Base-by-base conservation (phyloP, 1,140 invertebrate species). In the Akabosia matsudoensis region DNA sequence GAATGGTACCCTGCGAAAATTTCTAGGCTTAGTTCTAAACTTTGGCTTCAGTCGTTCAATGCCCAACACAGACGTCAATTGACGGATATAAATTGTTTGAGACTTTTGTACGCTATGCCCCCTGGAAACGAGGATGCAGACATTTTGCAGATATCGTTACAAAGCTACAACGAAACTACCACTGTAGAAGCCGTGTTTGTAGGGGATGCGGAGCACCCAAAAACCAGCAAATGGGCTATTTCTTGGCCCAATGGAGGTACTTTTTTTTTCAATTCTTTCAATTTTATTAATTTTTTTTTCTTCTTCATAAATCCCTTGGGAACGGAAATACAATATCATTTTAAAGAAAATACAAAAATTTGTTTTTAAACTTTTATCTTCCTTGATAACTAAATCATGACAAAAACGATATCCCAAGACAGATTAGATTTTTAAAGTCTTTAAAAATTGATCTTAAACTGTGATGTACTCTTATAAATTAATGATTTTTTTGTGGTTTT, bases 321-420 rank as follows among this genome's bases (percentile, higher is more conserved):
- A 67, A 67, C 61, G 61, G 61, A 67, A 67, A 67, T 67, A 67
- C 61, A 31, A n/a, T 61, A 61, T 31, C 61, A 67, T 28, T 67
- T n/a, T 67, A 67, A 67, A 67, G 61, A 67, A 67, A 67, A 67
- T 67, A 67, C 61, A 67, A 67, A 67, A 67, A 14, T 67, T n/a
- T n/a, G n/a, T n/a, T n/a, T n/a, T n/a, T n/a, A n/a, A n/a, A n/a
- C n/a, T n/a, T n/a, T n/a, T n/a, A n/a, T 67, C 61, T 30, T 30
- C 61, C 14, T 67, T 67, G 28, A 30, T 30, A 67, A 67, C 61
- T 67, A 67, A 67, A 67, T 67, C 61, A 67, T 30, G 61, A 67
- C n/a, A 30, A 67, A 13, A 67, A 67, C 61, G 61, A 16, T 67
- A 67, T 67, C 61, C 61, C 30, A 67, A 67, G 26, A 67, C 61